These are phyloP conservation scores for Gymnosoma rotundatum DNA, from an alignment of 2,888 invertebrate species.

Conservation along the genomic window DNA sequence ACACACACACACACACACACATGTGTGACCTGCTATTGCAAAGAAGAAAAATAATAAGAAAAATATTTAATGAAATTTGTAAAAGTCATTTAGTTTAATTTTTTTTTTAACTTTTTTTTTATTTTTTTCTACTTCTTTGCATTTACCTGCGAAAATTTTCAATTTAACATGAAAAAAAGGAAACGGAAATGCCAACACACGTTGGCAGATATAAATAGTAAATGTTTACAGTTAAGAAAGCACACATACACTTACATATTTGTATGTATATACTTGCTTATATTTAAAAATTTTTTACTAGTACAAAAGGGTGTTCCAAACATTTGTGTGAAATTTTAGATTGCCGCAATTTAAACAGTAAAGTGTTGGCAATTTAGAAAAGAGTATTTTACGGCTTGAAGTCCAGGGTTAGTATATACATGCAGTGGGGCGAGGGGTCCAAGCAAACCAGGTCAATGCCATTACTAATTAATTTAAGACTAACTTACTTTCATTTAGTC, in stretches of 20 bases:
- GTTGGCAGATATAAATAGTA: neutral
- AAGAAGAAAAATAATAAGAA: neutral
- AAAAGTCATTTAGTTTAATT: constrained; percentile 64
- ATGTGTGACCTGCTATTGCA: neutral
- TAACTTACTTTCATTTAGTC: no score
- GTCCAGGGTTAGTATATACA: no score
- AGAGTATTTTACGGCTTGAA: no score
- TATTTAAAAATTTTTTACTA: neutral
- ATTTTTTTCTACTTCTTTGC: neutral
- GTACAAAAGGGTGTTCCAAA: no score
- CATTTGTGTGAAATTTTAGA: no score
- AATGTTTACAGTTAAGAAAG: neutral
- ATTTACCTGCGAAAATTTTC: constrained; percentile 48
- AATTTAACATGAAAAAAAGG: constrained; percentile 55
- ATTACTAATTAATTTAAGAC: no score
- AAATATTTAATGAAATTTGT: constrained; percentile 59
- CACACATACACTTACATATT: neutral
- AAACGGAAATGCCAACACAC: constrained; percentile 60
- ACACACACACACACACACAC: neutral
- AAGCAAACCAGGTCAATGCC: no score
- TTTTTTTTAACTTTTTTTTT: constrained; percentile 18
- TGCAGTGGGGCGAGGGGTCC: no score
- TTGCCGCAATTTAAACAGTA: no score
- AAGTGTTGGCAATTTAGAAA: no score
- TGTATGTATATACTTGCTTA: no score